phyloP scores from a whole-genome alignment of 2,113 vertebrate genomes.

The Canis aureus region DNA sequence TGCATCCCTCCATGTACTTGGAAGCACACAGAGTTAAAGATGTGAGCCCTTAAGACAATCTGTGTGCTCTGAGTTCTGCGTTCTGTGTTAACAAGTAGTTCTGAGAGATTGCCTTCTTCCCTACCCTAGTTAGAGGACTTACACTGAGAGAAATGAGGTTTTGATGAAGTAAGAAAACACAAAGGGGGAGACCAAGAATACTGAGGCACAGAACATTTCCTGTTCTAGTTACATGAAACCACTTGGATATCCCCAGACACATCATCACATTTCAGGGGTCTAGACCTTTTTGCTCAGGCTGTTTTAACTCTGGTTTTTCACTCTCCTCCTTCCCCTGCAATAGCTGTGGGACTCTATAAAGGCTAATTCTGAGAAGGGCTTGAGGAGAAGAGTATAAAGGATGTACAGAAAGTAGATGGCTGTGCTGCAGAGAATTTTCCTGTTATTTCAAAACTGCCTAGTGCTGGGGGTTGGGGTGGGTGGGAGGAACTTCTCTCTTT shows the following conservation, averaged over 20 bases:
- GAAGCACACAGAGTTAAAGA: neutral
- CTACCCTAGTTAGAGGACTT: neutral
- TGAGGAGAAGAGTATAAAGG: neutral
- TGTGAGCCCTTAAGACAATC: neutral
- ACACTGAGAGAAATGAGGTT: neutral
- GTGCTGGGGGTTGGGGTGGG: accelerated
- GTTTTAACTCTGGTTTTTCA: neutral
- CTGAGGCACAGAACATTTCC: neutral
- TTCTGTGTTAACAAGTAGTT: neutral
- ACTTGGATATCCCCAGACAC: neutral
- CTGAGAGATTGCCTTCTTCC: neutral
- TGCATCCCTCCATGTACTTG: neutral
- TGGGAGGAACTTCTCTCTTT: neutral
- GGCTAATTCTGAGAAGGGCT: neutral
- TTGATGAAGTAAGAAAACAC: neutral
- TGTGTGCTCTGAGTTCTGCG: neutral
- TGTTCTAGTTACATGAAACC: neutral
- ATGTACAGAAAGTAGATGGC: neutral
- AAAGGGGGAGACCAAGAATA: neutral
- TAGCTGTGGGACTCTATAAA: neutral
- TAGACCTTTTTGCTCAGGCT: neutral
- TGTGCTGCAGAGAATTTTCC: neutral
- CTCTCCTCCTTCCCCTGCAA: neutral
- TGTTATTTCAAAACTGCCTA: neutral
- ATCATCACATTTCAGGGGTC: neutral